phyloP scores from a whole-genome alignment of 2,797 vertebrate genomes.

The Heteromormyrus szaboi region DNA sequence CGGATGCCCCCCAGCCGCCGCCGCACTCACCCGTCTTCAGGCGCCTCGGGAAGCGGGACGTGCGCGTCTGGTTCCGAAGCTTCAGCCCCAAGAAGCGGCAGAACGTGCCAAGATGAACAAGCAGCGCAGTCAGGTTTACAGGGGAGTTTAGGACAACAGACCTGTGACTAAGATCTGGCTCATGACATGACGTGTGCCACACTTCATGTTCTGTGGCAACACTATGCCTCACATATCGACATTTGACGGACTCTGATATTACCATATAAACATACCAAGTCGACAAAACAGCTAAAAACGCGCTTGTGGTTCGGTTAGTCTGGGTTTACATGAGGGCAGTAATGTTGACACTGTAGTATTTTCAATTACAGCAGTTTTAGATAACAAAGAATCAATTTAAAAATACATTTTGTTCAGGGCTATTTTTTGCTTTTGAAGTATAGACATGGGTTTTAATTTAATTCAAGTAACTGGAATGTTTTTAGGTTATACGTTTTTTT shows the following conservation, averaged over 20 bases:
- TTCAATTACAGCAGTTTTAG: neutral
- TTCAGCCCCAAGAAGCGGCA: neutral
- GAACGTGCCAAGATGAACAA: neutral
- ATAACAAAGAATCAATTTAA: neutral
- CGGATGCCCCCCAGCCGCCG: neutral
- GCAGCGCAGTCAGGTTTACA: neutral
- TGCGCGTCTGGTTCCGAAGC: neutral
- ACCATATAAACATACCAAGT: neutral
- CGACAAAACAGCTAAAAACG: neutral
- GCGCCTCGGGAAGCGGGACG: neutral
- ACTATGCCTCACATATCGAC: neutral
- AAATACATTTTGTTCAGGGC: neutral
- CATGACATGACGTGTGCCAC: neutral
- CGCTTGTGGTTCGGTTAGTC: neutral
- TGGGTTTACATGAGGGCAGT: neutral
- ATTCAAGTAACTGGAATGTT: neutral
- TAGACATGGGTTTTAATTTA: neutral
- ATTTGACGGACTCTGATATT: neutral
- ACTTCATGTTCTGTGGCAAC: neutral
- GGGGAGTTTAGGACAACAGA: neutral
- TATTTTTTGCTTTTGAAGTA: neutral
- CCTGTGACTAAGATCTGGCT: slow-evolving; percentile 17
- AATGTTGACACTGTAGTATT: neutral
- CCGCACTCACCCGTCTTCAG: neutral
- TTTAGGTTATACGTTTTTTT: neutral